Evolutionary conservation across 2,797 vertebrate genomes (phyloP), one percentile per base, ranked within the genome.

Genomic region (Myotis daubentonii): DNA sequence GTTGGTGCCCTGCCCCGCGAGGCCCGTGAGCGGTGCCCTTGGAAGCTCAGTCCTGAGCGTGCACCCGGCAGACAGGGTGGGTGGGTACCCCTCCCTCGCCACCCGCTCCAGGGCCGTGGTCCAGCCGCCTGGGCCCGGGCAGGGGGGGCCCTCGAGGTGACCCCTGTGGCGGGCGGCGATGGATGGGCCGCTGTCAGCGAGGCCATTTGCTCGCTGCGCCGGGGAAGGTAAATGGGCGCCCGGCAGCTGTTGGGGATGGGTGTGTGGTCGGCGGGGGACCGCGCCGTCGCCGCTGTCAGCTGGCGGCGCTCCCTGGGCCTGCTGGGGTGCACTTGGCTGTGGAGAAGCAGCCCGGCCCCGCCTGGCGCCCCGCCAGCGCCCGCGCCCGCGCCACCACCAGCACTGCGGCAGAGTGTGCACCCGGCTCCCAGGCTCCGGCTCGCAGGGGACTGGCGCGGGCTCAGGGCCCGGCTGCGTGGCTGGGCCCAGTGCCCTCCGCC

Each of bases 321-420:
- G 99, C 99, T 99, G 99, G 97, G 99, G 99, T 98, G 99, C 99
- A 99, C 99, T 99, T 99, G 98, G 98, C 99, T 99, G 99, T 99
- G 99, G 98, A 99, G 98, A 99, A 98, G 98, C 99, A 99, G 99
- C 99, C 98, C 98, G 93, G 97, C 98, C 97, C 98, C 51, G 76
- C 98, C 98, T 98, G 98, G 98, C 98, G 6, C 65, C 0, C 81
- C 89, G 98, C 98, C 98, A 98, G 80, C 75, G 96, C 98, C 96
- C 96, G 98, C 97, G 38, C 74, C 16, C 96, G 98, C 97, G 38
- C 74, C 16, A 6, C 57, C 38, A 1, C 30, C 10, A 1, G n/a
- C 0, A 1, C 60, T 0, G 49, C 8, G 1, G 82, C 87, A 76
- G 96, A 98, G 97, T 96, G 97, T 98, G 97, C 96, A 98, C 98